These are phyloP conservation scores for Tympanuchus pallidicinctus DNA, from an alignment of 2,113 vertebrate genomes.

Conservation along the genomic window DNA sequence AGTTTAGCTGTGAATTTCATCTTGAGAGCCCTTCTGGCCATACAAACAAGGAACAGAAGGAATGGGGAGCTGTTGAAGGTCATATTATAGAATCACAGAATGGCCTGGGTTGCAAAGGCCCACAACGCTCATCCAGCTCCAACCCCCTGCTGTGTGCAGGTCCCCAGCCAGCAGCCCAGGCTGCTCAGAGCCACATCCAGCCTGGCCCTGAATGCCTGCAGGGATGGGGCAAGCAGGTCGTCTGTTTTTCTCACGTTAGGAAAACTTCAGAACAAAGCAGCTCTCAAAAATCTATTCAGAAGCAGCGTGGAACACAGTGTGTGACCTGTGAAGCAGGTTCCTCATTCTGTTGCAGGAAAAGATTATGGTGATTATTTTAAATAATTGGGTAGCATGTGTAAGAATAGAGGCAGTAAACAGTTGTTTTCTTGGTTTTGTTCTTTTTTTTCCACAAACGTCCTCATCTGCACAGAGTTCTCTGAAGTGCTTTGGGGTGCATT, in stretches of 20 bases:
- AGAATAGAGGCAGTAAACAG: neutral
- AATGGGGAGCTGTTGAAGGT: neutral
- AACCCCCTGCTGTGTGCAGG: too few relatives aligned
- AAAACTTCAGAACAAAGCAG: neutral
- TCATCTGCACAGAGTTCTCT: neutral
- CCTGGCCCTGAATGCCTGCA: too few relatives aligned
- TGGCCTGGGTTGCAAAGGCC: too few relatives aligned
- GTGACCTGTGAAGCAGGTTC: neutral
- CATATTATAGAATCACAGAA: too few relatives aligned
- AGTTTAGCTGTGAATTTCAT: neutral
- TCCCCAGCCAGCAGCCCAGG: too few relatives aligned
- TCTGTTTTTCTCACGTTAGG: neutral
- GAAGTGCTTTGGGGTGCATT: neutral
- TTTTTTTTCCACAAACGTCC: neutral
- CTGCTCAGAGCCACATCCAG: too few relatives aligned
- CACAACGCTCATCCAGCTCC: too few relatives aligned
- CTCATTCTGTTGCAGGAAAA: neutral
- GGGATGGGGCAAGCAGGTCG: too few relatives aligned
- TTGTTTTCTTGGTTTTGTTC: neutral
- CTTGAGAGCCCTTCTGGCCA: neutral
- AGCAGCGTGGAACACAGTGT: too few relatives aligned
- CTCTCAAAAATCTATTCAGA: neutral
- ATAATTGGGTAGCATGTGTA: too few relatives aligned
- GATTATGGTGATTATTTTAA: neutral
- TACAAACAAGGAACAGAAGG: neutral